Evolutionary conservation across 1,140 invertebrate genomes (phyloP).

Genomic region (Solenopsis fugax): DNA sequence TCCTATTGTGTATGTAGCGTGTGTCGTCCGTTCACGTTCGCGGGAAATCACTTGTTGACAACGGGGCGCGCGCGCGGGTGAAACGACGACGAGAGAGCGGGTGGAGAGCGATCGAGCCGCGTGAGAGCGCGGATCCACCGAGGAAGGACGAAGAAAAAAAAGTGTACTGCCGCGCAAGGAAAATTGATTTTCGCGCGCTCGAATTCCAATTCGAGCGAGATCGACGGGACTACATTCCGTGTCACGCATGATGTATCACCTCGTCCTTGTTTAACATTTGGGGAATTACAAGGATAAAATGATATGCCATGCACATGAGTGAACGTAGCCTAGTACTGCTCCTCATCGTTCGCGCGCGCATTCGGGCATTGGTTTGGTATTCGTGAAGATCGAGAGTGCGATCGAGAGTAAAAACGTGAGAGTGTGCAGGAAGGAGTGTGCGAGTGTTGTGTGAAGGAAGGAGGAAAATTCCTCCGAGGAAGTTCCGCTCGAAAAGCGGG

Average conservation of each 20-base stretch:
- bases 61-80: not conserved
- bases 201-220: constrained; percentile 11
- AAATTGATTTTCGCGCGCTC: not conserved
- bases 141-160: no score
- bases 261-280: no score
- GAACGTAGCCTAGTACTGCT: no score
- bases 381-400: constrained; percentile 6
- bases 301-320: no score
- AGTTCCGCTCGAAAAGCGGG: constrained; percentile 24
- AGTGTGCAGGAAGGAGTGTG: not conserved
- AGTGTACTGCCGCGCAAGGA: not conserved
- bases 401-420: not conserved
- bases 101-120: not conserved
- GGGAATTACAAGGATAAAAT: no score
- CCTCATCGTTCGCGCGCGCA: no score
- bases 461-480: not conserved
- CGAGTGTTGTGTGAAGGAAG: not conserved
- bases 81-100: not conserved
- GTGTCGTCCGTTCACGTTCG: constrained; percentile 52
- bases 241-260: no score
- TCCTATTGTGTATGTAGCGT: not conserved
- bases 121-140: no score
- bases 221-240: not conserved
- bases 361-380: no score
- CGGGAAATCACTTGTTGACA: constrained; percentile 73